Base-by-base conservation (phyloP, 1,140 invertebrate species). In the Cylas formicarius region DNA sequence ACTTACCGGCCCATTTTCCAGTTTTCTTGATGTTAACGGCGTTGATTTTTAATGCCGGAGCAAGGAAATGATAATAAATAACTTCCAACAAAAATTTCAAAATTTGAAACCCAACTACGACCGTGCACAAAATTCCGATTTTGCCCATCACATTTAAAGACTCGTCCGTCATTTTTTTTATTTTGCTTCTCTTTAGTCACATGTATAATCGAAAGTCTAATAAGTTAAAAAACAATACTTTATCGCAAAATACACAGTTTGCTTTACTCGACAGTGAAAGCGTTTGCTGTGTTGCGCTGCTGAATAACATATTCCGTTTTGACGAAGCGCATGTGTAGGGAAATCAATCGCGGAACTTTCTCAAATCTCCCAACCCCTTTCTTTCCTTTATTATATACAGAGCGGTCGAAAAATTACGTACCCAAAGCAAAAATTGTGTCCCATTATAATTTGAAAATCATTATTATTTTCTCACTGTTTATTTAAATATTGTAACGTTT, bases 1-100 rank as follows among this genome's bases (percentile, higher is more conserved):
- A 67, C 67, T 65, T 58, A 72, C 71, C 65, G 53, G 71, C 71
- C 70, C 70, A 72, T 52, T 62, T 60, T 48, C 71, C 71, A 44
- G 66, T 60, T 32, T 62, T 49, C 42, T 62, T 52, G 1, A 72
- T 52, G 50, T 72, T 56, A 3, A 71, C 60, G 4, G 54, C 52
- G 37, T 65, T 66, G 19, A 69, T 65, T 32, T 58, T 46, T 1
- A 71, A 39, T 39, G 55, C 51, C 2, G 64, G 61, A 0, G 66
- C 67, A 28, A 70, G 16, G 18, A 69, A 57, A 58, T 67, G 65
- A n/a, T 62, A 49, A 40, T 70, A 71, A 1, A 70, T 2, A 16
- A 50, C 11, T 26, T 28, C 46, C 18, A 53, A 52, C 36, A 64
- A 2, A 46, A 58, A 58, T 31, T 50, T 47, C 6, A 55, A 21